Base-by-base conservation (phyloP, 2,797 vertebrate genomes). In the Sebastolobus altivelis region DNA sequence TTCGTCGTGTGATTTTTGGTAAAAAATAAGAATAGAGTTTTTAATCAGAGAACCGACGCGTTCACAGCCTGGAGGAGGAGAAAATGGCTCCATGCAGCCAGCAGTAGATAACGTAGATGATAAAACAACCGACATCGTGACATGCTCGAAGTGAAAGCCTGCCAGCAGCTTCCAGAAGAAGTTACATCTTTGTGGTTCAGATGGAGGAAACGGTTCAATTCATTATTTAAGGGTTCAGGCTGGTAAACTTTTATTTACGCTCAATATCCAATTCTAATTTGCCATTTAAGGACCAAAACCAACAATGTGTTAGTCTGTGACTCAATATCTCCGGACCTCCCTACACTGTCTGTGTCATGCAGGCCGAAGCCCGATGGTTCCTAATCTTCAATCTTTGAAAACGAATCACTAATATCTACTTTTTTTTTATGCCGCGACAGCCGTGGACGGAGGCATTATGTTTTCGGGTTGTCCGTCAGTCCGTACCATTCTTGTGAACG, bases 61-160 rank as follows among this genome's bases (percentile, higher is more conserved):
- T 40, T 49, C 38, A 13, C 70, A 40, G 65, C 71, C 54, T 8
- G 52, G 25, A 72, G 72, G 76, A 65, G 20, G 14, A 65, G 29
- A 13, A 20, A 6, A 31, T 20, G 18, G n/a, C 10, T 18, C 5
- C 49, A 18, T 6, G 4, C 8, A 65, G 61, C 18, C 6, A 7
- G 27, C 33, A 54, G 37, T 13, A 43, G 58, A 31, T 37, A 61
- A 35, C 14, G n/a, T 8, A 4, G 6, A 56, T 2, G 5, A 69
- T 16, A n/a, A 71, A 56, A 69, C 49, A 18, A 35, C 6, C 9
- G 14, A 12, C 16, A 7, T 7, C 18, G 16, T 14, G 7, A 73
- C 68, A 63, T 14, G 40, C 10, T 46, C 5, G 10, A 71, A 14
- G 31, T 29, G 16, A 55, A 49, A n/a, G n/a, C 10, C 61, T 38